phyloP scores from a whole-genome alignment of 2,113 vertebrate genomes.

The Antigone vipio region DNA sequence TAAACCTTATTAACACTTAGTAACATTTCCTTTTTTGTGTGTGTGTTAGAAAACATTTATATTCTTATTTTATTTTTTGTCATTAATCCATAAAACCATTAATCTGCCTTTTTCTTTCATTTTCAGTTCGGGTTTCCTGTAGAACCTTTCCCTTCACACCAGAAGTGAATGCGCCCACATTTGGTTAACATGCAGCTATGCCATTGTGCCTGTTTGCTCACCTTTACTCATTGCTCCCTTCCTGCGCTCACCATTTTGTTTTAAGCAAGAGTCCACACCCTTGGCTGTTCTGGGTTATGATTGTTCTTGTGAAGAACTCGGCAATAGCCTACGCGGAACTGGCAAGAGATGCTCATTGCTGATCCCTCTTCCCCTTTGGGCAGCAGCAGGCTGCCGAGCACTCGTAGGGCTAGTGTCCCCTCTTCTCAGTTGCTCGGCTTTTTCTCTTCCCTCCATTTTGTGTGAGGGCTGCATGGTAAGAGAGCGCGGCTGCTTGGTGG shows the following conservation, averaged over 20 bases:
- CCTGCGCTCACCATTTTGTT: constrained; percentile 4
- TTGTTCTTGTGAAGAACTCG: constrained; percentile 62
- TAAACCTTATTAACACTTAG: constrained; percentile 46
- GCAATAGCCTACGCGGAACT: constrained; percentile 66
- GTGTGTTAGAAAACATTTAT: constrained; percentile 7
- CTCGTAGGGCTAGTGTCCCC: neutral
- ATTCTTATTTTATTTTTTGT: constrained; percentile 16
- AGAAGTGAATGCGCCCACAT: constrained; percentile 75
- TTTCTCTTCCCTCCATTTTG: neutral
- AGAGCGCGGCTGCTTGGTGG: neutral
- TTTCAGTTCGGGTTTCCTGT: constrained; percentile 97
- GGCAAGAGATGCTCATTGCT: neutral
- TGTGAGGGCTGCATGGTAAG: neutral
- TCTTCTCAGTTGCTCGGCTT: neutral
- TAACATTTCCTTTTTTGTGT: neutral
- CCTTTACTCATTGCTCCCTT: constrained; percentile 44
- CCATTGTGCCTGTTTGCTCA: constrained; percentile 42
- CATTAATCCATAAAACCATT: constrained; percentile 79
- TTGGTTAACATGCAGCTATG: constrained; percentile 36
- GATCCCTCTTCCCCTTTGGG: neutral
- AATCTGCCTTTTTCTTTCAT: constrained; percentile 90
- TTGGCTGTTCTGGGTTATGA: constrained; percentile 35
- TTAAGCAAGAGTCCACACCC: constrained; percentile 26
- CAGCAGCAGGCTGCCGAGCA: neutral
- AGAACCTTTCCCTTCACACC: constrained; percentile 84